A percentile compares a stretch with the other conserved stretches of the same genome.
These are phyloP conservation scores for Etheostoma nigrum DNA, from an alignment of 2,797 vertebrate species.

Conservation along the genomic window DNA sequence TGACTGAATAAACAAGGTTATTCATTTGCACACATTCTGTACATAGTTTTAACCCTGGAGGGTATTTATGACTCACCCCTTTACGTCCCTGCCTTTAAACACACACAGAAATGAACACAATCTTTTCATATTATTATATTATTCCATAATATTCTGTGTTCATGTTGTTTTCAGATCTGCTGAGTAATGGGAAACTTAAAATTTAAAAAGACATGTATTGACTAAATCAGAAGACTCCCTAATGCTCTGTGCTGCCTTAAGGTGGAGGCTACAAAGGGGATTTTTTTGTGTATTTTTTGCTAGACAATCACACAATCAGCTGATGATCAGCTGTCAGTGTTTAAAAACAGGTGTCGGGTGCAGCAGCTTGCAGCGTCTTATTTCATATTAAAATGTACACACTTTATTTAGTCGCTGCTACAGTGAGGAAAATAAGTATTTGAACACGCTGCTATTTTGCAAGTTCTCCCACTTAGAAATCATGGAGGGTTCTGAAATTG, in stretches of 20 bases:
- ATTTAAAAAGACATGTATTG: slow-evolving; percentile 14
- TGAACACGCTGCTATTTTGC: no score
- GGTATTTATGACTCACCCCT: slow-evolving; percentile 14
- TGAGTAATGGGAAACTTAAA: slow-evolving; percentile 16
- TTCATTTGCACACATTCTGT: slow-evolving; percentile 8
- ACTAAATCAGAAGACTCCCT: neutral
- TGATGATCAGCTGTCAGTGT: slow-evolving; percentile 15
- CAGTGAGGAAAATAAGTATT: no score
- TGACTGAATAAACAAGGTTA: slow-evolving; percentile 18
- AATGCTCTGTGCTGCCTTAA: neutral
- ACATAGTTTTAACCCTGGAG: slow-evolving; percentile 2
- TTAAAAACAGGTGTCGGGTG: neutral
- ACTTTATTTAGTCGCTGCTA: no score
- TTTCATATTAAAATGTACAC: no score
- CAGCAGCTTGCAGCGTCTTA: no score
- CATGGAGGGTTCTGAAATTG: no score
- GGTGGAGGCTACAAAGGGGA: neutral
- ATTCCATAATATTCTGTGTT: slow-evolving; percentile 4
- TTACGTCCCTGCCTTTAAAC: slow-evolving; percentile 1
- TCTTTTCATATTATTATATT: neutral
- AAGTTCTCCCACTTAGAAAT: no score
- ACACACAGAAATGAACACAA: neutral
- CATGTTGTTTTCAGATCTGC: neutral
- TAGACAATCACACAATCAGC: slow-evolving; percentile 7
- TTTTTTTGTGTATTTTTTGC: slow-evolving; percentile 6